Conservation (phyloP, 2,888 invertebrate genomes). For the Blastobasis adustella region DNA sequence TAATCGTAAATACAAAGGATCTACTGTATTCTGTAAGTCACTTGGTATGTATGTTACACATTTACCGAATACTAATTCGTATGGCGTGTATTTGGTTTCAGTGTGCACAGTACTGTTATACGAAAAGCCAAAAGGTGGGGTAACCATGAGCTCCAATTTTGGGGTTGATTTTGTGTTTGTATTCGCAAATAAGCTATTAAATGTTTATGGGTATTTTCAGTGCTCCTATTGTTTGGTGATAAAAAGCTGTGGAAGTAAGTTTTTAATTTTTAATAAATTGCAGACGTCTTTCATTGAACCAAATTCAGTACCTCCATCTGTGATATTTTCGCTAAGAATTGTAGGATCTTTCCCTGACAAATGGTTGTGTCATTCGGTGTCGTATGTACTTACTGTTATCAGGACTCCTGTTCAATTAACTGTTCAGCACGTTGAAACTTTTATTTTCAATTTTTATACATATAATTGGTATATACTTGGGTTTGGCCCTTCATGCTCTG, state of each 20-base stretch:
- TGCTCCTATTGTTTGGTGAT: conserved; percentile 8
- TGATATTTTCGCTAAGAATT: background rate
- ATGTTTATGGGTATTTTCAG: conserved; percentile 11
- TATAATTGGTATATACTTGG: too few relatives aligned
- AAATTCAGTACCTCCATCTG: background rate
- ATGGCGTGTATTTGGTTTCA: conserved; percentile 13
- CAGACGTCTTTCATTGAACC: conserved; percentile 8
- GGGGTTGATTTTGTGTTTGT: too few relatives aligned
- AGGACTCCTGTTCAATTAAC: too few relatives aligned
- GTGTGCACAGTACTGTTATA: conserved; percentile 16
- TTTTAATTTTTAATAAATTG: conserved; percentile 13
- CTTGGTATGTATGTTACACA: conserved; percentile 12
- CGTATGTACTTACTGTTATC: too few relatives aligned
- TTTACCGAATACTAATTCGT: conserved; percentile 16
- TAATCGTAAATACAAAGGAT: conserved; percentile 13
- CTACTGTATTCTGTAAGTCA: conserved; percentile 7
- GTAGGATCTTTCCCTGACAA: too few relatives aligned
- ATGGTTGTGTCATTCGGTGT: too few relatives aligned
- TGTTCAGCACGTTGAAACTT: too few relatives aligned
- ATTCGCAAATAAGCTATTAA: too few relatives aligned
- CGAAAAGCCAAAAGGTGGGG: too few relatives aligned
- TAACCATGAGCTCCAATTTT: too few relatives aligned
- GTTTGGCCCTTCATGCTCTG: too few relatives aligned
- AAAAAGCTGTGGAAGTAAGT: conserved; percentile 13
- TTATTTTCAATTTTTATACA: too few relatives aligned